Base-by-base conservation (phyloP, 2,797 vertebrate species). In the Acridotheres tristis region DNA sequence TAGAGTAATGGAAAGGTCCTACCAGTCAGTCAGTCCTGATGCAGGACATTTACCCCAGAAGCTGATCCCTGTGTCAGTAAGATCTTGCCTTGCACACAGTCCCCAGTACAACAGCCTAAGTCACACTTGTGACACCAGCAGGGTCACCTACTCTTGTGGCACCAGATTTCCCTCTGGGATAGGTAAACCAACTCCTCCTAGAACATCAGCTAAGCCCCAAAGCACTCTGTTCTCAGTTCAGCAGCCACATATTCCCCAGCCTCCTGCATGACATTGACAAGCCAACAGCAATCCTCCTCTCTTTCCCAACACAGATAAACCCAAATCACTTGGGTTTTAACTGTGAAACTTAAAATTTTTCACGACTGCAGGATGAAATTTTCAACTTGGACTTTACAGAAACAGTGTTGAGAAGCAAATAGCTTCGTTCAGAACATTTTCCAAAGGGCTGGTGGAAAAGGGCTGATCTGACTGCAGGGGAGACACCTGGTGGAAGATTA, bases 401-500 rank as follows among this genome's bases (percentile, higher is more conserved):
- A 78, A 59, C 27, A 45, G 43, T 0, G 9, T 1, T 7, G 75
- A 63, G 45, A 0, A 9, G 47, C 20, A 69, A 59, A 3, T 0
- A 53, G 14, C 12, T 38, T 18, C 1, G 3, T 20, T 29, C 8
- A 29, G 51, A 55, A 53, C 26, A 7, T 30, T 58, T 61, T 38
- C 48, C 11, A 29, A 47, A 81, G 8, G 7, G 45, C 15, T 11
- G 23, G 45, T n/a, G 21, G 42, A 40, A 59, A 18, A 38, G 54
- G 20, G 11, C 38, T 3, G 45, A 21, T 48, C 30, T 13, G 59
- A 20, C 43, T 27, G 63, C 76, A 68, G 42, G 71, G 57, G 76
- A 91, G 92, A 96, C 89, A 90, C 13, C 96, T 91, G 80, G 82
- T 91, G 93, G 94, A 83, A 69, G 61, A 54, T 0, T 4, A 55